A percentile compares a stretch with the other conserved stretches of the same genome.
Conservation (phyloP, 2,888 invertebrate genomes). For the Perithous albicinctus region DNA sequence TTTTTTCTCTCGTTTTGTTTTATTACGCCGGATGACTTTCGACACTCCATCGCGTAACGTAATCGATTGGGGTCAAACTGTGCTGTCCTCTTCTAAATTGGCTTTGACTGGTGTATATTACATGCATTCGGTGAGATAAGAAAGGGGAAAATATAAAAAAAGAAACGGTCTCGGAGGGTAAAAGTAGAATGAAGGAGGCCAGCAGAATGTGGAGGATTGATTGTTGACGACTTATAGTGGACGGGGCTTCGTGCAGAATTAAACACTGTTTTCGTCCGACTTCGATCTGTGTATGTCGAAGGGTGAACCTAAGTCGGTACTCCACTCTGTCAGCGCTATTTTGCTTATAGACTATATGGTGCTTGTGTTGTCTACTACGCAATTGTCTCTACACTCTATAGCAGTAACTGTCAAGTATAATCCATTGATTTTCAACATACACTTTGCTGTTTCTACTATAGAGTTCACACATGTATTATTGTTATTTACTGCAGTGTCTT, state of each 20-base stretch:
- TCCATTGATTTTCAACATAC: conserved; percentile 36
- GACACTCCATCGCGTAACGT: conserved; percentile 25
- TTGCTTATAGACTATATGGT: not conserved
- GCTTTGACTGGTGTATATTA: conserved; percentile 14
- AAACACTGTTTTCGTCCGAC: conserved; percentile 37
- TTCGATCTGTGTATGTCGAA: conserved; percentile 35
- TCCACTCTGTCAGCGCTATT: not conserved
- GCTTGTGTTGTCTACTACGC: not conserved
- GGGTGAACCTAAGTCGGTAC: conserved; percentile 33
- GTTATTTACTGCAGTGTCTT: not conserved
- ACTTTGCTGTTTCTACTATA: not conserved
- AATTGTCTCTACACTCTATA: conserved; percentile 15
- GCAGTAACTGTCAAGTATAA: not conserved
- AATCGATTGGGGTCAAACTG: conserved; percentile 59
- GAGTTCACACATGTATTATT: not conserved
- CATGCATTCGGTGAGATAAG: conserved; percentile 11
- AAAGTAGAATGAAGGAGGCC: conserved; percentile 47
- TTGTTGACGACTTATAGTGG: conserved; percentile 47
- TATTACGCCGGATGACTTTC: conserved; percentile 47
- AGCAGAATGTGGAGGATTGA: conserved; percentile 61
- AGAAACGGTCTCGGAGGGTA: conserved; percentile 1
- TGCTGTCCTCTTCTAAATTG: conserved; percentile 44
- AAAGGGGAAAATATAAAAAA: not conserved
- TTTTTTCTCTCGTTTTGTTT: conserved; percentile 34
- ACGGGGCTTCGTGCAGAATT: conserved; percentile 32